Evolutionary conservation across 2,113 vertebrate species (phyloP).

Genomic region (Muntiacus reevesi): DNA sequence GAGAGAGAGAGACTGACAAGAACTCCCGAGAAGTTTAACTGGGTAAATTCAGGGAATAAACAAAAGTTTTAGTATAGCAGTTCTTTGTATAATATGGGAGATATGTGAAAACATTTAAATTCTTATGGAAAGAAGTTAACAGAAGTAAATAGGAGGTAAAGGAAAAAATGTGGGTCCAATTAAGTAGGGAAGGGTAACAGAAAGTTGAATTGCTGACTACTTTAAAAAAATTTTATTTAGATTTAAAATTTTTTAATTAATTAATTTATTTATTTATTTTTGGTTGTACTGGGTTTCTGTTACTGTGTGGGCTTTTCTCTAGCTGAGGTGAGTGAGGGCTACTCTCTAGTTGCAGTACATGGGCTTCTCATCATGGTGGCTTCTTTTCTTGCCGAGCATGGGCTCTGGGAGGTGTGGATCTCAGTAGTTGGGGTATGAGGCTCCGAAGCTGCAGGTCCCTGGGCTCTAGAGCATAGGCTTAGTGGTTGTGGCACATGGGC

Average conservation of each 20-base stretch:
- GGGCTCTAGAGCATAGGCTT: not conserved
- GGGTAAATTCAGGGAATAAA: not conserved
- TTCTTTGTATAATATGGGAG: not conserved
- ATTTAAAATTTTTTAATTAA: not conserved
- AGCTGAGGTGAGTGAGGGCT: fast-evolving
- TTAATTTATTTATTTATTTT: not conserved
- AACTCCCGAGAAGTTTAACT: not conserved
- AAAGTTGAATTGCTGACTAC: not conserved
- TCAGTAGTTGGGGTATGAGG: not conserved
- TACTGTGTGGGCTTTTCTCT: not conserved
- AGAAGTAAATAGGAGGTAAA: not conserved
- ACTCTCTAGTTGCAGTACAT: not conserved
- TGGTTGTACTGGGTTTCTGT: not conserved
- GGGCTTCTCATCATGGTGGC: not conserved
- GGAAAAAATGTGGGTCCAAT: not conserved
- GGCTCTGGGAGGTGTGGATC: not conserved
- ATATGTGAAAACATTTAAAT: not conserved
- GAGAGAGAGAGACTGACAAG: not conserved
- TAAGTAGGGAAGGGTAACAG: not conserved
- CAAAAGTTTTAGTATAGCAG: not conserved
- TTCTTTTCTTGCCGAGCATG: not conserved
- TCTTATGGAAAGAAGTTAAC: not conserved
- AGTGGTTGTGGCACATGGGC: not conserved
- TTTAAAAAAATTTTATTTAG: not conserved
- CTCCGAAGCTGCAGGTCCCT: not conserved